Conservation (phyloP, 2,113 vertebrate species). For the Dasypus novemcinctus region DNA sequence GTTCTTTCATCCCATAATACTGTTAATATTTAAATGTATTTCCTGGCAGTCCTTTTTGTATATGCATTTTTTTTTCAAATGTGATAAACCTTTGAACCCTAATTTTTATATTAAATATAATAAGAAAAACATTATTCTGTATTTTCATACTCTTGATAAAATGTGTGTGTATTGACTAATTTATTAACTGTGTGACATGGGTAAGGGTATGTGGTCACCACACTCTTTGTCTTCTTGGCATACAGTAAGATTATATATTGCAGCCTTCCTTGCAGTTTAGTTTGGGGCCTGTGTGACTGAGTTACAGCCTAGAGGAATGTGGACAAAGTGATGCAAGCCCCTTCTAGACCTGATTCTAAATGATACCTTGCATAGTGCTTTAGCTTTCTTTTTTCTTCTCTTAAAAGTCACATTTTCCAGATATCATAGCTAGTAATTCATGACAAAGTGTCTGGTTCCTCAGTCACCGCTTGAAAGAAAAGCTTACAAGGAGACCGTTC, state of each 20-base stretch:
- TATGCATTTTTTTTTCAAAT: background rate
- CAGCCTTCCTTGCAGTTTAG: background rate
- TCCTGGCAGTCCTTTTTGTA: background rate
- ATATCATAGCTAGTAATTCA: background rate
- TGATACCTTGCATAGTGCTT: background rate
- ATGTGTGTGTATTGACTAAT: background rate
- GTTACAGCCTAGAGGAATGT: background rate
- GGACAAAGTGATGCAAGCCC: background rate
- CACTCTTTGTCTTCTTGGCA: background rate
- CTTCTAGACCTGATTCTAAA: background rate
- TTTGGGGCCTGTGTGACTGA: background rate
- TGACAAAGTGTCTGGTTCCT: background rate
- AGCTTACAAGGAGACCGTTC: background rate
- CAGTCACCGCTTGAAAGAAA: background rate
- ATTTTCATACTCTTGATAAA: constrained; percentile 20
- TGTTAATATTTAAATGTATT: constrained; percentile 27
- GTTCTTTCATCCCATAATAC: background rate
- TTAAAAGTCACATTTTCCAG: background rate
- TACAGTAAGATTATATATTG: background rate
- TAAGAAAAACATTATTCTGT: background rate
- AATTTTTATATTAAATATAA: background rate
- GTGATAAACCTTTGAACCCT: background rate
- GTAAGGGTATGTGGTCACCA: background rate
- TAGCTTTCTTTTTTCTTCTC: background rate
- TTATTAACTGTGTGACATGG: background rate